Conservation (phyloP, 2,888 invertebrate species). For the Cephus spinipes region DNA sequence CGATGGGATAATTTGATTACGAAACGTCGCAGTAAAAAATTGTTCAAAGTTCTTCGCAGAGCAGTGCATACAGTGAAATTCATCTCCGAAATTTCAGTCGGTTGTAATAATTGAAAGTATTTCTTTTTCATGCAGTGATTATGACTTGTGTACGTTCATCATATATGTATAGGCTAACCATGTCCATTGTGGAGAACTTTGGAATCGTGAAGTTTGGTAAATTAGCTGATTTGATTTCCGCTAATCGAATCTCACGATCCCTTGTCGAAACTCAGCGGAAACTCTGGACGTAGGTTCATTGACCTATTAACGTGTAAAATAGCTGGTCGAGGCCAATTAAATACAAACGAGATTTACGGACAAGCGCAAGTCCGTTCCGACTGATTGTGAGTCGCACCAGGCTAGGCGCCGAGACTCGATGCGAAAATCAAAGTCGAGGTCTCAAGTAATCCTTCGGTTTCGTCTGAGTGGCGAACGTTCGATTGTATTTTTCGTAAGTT, state of each 20-base stretch:
- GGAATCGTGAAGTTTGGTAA: background rate
- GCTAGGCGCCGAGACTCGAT: background rate
- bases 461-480: background rate
- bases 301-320: background rate
- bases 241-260: background rate
- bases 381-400: background rate
- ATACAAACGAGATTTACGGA: background rate
- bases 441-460: background rate
- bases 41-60: background rate
- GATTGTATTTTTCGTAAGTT: background rate
- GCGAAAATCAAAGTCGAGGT: background rate
- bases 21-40: background rate
- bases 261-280: background rate
- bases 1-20: background rate
- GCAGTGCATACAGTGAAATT: background rate
- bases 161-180: background rate
- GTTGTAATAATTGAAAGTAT: background rate
- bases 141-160: background rate
- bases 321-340: background rate
- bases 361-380: background rate
- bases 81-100: background rate
- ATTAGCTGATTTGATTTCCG: background rate
- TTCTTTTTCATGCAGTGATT: background rate
- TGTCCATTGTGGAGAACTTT: background rate
- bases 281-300: background rate